Base-by-base conservation (phyloP, 1,140 invertebrate genomes). In the Drosophila lowei region DNA sequence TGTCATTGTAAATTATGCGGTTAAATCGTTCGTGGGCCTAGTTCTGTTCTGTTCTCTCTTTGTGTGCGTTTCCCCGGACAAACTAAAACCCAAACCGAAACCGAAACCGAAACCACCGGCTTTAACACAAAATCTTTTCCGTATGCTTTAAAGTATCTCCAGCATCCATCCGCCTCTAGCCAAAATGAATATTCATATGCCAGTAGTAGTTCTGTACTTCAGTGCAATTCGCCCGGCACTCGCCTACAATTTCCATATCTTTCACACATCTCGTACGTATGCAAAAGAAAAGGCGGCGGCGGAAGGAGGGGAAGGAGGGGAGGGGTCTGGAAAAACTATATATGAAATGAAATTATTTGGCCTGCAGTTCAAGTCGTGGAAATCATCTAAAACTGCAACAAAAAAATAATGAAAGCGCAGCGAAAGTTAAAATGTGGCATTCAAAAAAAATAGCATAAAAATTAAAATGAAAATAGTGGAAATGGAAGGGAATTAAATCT, bases 1-100 rank as follows among this genome's bases (percentile, higher is more conserved):
- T 88, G 83, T 89, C 83, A 89, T 83, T 88, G 83, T 88, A 89
- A 88, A 88, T 88, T 88, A 88, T 88, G 79, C 64, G 78, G 83
- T 88, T 88, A 73, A 88, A 88, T 88, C 86, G 83, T 79, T 77
- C 63, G 65, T 74, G 70, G 66, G 76, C 66, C 72, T 72, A 74
- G 62, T 75, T 66, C 44, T 9, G 59, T 75, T 66, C 41, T 9
- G 30, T 53, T 15, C 6, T n/a, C 55, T 44, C 48, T 38, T 13
- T 38, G 11, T 38, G 11, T 13, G 23, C 23, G 23, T 25, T 25
- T 5, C 11, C 9, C 11, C 34, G 11, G 11, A 5, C 34, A 5
- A 25, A 3, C 23, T 0, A 18, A 18, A 18, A 2, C 18, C 18
- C 18, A 18, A 18, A 18, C 18, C 18, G 18, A 18, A 18, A 18